These are phyloP conservation scores for Anomalospiza imberbis DNA, from an alignment of 2,797 vertebrate genomes.

Conservation along the genomic window DNA sequence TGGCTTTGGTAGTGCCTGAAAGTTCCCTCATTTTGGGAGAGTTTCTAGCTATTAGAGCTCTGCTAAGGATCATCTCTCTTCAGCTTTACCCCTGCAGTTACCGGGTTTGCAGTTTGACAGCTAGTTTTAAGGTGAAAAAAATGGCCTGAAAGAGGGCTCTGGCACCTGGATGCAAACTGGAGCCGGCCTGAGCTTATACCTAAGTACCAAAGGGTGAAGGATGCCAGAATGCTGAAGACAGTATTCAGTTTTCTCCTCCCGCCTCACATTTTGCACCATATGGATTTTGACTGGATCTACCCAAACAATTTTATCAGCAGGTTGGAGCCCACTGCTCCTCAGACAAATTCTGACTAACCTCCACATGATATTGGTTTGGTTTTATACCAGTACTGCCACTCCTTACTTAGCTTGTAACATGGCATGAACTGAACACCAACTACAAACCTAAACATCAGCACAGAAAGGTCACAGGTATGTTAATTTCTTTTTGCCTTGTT, in stretches of 20 bases:
- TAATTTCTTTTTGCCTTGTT: not conserved
- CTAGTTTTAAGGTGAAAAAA: not conserved
- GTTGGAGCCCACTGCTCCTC: not conserved
- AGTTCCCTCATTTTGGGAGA: not conserved
- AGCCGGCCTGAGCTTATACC: not conserved
- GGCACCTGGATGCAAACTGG: not conserved
- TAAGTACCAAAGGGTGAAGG: not conserved
- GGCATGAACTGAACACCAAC: not conserved
- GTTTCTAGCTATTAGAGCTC: not conserved
- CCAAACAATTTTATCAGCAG: not conserved
- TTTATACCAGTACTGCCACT: not conserved
- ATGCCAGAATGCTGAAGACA: not conserved
- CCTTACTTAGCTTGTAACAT: not conserved
- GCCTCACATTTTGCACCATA: not conserved
- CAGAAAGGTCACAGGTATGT: not conserved
- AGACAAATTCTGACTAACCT: not conserved
- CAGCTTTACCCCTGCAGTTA: not conserved
- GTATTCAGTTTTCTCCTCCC: not conserved
- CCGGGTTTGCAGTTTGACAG: accelerated
- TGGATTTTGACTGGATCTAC: not conserved
- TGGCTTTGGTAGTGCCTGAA: not conserved
- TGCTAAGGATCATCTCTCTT: not conserved
- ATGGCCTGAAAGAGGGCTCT: not conserved
- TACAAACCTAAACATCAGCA: not conserved
- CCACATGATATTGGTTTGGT: not conserved